These are phyloP conservation scores for Leptopilina drosophilae DNA, from an alignment of 2,888 invertebrate genomes.

Conservation along the genomic window DNA sequence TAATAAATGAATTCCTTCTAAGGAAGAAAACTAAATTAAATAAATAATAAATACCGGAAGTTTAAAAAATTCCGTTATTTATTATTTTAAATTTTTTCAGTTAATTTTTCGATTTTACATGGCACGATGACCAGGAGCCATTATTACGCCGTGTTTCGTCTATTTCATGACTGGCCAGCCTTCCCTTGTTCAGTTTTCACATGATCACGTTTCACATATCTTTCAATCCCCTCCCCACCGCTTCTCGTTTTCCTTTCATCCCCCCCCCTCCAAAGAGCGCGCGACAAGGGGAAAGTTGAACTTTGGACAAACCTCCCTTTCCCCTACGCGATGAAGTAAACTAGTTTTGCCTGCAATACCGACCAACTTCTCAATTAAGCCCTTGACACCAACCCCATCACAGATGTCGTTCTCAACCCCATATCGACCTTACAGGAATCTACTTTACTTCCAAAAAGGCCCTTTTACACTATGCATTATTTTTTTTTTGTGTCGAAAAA, in stretches of 20 bases:
- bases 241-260: conserved; percentile 46
- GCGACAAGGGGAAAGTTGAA: conserved; percentile 49
- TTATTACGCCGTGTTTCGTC: conserved; percentile 49
- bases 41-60: too few relatives aligned
- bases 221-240: conserved; percentile 55
- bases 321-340: conserved; percentile 45
- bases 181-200: conserved; percentile 15
- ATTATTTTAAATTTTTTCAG: too few relatives aligned
- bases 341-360: conserved; percentile 67
- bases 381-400: conserved; percentile 50
- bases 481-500: too few relatives aligned
- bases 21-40: too few relatives aligned
- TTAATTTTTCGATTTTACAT: not conserved
- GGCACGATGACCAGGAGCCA: conserved; percentile 46
- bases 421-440: conserved; percentile 61
- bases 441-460: conserved; percentile 41
- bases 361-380: conserved; percentile 58
- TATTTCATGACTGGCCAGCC: not conserved
- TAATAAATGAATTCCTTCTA: too few relatives aligned
- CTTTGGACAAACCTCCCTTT: conserved; percentile 65
- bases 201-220: conserved; percentile 45
- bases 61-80: too few relatives aligned
- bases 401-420: conserved; percentile 67
- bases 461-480: conserved; percentile 19
- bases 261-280: conserved; percentile 52